A percentile compares a stretch with the other conserved stretches of the same genome.
phyloP scores from a whole-genome alignment of 1,140 invertebrate genomes.

The Caenorhabditis brenneri region DNA sequence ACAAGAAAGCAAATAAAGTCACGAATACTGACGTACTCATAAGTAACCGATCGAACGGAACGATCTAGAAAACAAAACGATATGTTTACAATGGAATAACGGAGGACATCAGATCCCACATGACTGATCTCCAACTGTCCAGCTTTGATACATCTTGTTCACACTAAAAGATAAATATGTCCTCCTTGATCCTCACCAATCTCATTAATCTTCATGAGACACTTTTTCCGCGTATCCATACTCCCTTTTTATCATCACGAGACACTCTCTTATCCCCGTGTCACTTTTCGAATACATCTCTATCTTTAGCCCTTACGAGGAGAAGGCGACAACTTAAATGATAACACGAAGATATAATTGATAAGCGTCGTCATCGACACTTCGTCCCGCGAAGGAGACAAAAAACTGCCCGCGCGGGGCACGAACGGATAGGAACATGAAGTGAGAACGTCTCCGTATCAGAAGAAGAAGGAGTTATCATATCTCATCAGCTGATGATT shows the following conservation, averaged over 20 bases:
- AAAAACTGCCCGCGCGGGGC: background rate
- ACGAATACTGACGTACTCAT: too few species aligned
- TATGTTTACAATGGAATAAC: background rate
- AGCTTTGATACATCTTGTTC: constrained; percentile 3
- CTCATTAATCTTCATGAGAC: constrained; percentile 36
- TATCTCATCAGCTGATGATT: constrained; percentile 35
- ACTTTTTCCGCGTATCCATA: too few species aligned
- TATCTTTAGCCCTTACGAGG: background rate
- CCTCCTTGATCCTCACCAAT: background rate
- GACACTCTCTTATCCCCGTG: constrained; percentile 31
- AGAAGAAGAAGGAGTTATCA: constrained; percentile 3
- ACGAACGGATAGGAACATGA: background rate
- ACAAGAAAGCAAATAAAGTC: too few species aligned
- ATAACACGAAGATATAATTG: constrained; percentile 7
- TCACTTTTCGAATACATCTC: background rate
- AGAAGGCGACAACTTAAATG: too few species aligned
- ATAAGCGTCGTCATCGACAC: constrained; percentile 31
- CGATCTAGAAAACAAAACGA: too few species aligned
- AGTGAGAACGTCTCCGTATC: background rate
- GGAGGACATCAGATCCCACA: too few species aligned
- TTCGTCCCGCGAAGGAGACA: background rate
- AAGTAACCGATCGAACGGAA: too few species aligned
- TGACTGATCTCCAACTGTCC: background rate
- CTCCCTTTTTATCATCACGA: background rate
- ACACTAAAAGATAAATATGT: background rate